phyloP scores from a whole-genome alignment of 2,888 invertebrate genomes.

The Timandra comae region DNA sequence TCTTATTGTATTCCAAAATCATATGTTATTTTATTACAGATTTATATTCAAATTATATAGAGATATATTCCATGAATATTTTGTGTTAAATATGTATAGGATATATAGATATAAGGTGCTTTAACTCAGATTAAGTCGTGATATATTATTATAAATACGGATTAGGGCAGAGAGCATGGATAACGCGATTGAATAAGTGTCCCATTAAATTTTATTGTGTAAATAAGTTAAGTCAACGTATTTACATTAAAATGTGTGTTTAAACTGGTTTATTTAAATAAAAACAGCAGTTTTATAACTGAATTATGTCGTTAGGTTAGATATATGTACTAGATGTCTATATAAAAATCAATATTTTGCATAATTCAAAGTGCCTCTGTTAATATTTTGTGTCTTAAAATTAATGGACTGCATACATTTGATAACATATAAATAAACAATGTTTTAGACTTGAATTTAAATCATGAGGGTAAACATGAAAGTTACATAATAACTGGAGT shows the following conservation, averaged over 20 bases:
- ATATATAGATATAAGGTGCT: slow-evolving; percentile 61
- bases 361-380: slow-evolving; percentile 15
- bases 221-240: neutral
- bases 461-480: slow-evolving; percentile 4
- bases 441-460: neutral
- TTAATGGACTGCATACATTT: slow-evolving; percentile 7
- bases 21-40: slow-evolving; percentile 59
- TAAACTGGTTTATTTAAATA: slow-evolving; percentile 17
- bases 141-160: slow-evolving; percentile 41
- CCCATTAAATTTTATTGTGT: neutral
- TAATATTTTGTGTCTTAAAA: slow-evolving; percentile 5
- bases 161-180: slow-evolving; percentile 29
- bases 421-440: slow-evolving; percentile 10
- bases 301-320: slow-evolving; percentile 7
- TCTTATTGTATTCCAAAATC: slow-evolving; percentile 66
- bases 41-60: slow-evolving; percentile 51
- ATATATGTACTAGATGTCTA: slow-evolving; percentile 17
- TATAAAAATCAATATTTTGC: too few species aligned
- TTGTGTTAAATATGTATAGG: slow-evolving; percentile 46
- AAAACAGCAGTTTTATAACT: too few species aligned
- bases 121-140: slow-evolving; percentile 67
- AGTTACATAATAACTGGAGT: slow-evolving; percentile 47
- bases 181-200: neutral
- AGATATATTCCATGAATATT: slow-evolving; percentile 47
- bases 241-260: slow-evolving; percentile 29